Evolutionary conservation across 2,113 vertebrate genomes (phyloP).

Genomic region (Melanostigma gelatinosum): DNA sequence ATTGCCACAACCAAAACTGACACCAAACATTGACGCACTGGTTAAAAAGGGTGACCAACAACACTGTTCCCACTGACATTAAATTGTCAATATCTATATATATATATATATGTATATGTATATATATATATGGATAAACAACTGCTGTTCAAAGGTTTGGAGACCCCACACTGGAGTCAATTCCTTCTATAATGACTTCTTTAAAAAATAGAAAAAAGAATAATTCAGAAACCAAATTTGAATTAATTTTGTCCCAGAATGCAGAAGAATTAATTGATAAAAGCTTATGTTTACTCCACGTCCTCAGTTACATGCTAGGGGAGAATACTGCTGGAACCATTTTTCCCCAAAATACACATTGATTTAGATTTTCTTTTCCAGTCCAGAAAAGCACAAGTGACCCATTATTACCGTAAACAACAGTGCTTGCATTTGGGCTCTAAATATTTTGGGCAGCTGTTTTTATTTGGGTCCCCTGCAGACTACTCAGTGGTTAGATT

Average conservation of each 20-base stretch:
- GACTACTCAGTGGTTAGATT: neutral
- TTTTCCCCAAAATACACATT: neutral
- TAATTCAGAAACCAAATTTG: neutral
- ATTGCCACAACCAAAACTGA: too few relatives aligned
- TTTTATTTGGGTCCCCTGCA: neutral
- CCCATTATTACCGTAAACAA: too few relatives aligned
- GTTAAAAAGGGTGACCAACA: too few relatives aligned
- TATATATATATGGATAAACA: too few relatives aligned
- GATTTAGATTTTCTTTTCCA: neutral
- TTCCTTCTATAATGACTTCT: neutral
- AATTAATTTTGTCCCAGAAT: neutral
- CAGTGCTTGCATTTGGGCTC: too few relatives aligned
- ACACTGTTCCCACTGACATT: too few relatives aligned
- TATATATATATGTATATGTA: too few relatives aligned
- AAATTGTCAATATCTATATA: too few relatives aligned
- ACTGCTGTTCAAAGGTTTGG: neutral
- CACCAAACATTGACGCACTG: too few relatives aligned
- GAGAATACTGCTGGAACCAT: neutral
- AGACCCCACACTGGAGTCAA: neutral
- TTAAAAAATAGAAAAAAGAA: neutral
- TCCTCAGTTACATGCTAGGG: too few relatives aligned
- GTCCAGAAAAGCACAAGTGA: too few relatives aligned
- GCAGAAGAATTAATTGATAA: neutral
- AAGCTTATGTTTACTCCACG: neutral
- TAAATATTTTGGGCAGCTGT: too few relatives aligned